A percentile compares a stretch with the other conserved stretches of the same genome.
phyloP scores from a whole-genome alignment of 2,888 invertebrate genomes.

The Euzophera pinguis region DNA sequence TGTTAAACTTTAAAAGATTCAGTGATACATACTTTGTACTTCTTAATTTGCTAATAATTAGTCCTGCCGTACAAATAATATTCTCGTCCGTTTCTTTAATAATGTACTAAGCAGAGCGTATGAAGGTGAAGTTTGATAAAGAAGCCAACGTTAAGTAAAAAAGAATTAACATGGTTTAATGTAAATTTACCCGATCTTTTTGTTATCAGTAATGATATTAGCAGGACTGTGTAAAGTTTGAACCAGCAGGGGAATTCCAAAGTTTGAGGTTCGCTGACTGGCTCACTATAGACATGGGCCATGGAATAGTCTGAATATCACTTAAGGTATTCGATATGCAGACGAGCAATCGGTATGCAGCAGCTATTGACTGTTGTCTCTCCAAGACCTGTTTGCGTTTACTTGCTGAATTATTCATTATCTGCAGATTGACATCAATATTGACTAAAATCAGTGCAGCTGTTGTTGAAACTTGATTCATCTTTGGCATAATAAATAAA shows the following conservation, averaged over 20 bases:
- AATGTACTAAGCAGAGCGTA: too few relatives aligned
- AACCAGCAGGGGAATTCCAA: not conserved
- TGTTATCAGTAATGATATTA: too few relatives aligned
- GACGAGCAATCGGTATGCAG: slow-evolving; percentile 56
- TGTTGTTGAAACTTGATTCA: slow-evolving; percentile 3
- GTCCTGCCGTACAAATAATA: too few relatives aligned
- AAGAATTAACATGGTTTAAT: too few relatives aligned
- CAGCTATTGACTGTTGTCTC: slow-evolving; percentile 39
- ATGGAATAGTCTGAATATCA: slow-evolving; percentile 60
- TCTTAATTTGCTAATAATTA: too few relatives aligned
- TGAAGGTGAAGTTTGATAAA: too few relatives aligned
- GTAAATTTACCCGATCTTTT: too few relatives aligned
- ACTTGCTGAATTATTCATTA: slow-evolving; percentile 30
- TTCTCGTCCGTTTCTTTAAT: too few relatives aligned
- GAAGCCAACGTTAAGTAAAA: too few relatives aligned
- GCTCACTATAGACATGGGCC: slow-evolving; percentile 26
- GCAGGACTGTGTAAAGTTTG: not conserved
- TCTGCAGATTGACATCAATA: slow-evolving; percentile 21
- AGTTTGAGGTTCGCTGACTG: slow-evolving; percentile 3
- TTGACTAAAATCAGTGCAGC: slow-evolving; percentile 14
- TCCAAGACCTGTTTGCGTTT: slow-evolving; percentile 35
- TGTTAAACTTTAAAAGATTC: too few relatives aligned
- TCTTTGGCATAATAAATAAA: not conserved
- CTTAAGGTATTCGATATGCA: slow-evolving; percentile 68
- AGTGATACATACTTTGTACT: too few relatives aligned